Evolutionary conservation across 2,113 vertebrate genomes (phyloP).

Genomic region (Dissostichus mawsoni): DNA sequence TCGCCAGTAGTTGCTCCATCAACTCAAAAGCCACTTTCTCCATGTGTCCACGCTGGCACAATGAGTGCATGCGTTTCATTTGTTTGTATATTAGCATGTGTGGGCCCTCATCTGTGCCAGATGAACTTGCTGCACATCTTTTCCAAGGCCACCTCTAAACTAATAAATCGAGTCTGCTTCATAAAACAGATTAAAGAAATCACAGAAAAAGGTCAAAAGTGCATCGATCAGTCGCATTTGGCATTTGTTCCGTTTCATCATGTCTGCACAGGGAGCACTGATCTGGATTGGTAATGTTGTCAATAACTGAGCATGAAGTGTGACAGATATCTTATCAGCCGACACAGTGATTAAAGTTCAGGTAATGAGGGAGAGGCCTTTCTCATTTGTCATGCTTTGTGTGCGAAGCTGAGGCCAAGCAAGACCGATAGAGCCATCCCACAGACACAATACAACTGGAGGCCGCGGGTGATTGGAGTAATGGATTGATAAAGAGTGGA

Average conservation of each 20-base stretch:
- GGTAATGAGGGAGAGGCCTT: conserved; percentile 67
- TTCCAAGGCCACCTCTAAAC: background rate
- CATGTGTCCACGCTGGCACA: conserved; percentile 7
- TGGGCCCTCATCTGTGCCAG: background rate
- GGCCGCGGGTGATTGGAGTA: conserved; percentile 47
- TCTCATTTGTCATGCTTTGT: conserved; percentile 73
- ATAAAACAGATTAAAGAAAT: conserved; percentile 8
- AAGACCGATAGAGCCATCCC: conserved; percentile 56
- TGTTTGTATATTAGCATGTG: conserved; percentile 9
- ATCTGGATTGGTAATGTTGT: conserved; percentile 49
- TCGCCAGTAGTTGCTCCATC: conserved; percentile 31
- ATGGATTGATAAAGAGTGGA: conserved; percentile 40
- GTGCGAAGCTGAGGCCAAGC: conserved; percentile 42
- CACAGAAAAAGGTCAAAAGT: conserved; percentile 36
- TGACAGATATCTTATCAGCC: conserved; percentile 68
- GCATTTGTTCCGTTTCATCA: conserved; percentile 37
- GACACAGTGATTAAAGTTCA: conserved; percentile 68
- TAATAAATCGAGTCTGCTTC: background rate
- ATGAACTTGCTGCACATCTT: background rate
- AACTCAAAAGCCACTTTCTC: conserved; percentile 55
- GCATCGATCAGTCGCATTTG: conserved; percentile 23
- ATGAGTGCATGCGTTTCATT: background rate
- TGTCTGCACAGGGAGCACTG: conserved; percentile 27
- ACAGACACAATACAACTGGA: conserved; percentile 41
- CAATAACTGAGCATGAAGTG: conserved; percentile 55